Conservation (phyloP, 2,113 vertebrate genomes). For the Pelusios castaneus region DNA sequence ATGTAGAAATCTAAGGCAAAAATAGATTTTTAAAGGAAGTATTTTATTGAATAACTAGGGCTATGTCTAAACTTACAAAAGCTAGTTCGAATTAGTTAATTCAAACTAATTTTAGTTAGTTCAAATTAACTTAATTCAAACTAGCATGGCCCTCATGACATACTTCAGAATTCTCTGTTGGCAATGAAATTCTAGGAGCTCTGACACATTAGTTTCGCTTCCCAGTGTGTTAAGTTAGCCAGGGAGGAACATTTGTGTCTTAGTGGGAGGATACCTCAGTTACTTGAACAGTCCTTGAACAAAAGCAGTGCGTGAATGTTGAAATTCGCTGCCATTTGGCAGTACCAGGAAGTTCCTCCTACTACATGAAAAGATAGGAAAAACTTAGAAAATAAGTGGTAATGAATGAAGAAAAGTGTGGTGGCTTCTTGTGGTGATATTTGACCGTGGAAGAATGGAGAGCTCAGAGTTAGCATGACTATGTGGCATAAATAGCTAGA, state of each 20-base stretch:
- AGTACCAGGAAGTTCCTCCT: not conserved
- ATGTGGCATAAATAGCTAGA: not conserved
- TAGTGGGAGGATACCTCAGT: not conserved
- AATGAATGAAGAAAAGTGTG: not conserved
- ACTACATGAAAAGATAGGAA: not conserved
- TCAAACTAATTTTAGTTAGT: too few species aligned
- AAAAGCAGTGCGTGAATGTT: not conserved
- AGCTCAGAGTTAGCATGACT: not conserved
- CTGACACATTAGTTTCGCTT: not conserved
- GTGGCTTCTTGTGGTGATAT: not conserved
- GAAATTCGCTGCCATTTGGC: not conserved
- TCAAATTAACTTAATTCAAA: too few species aligned
- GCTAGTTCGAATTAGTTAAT: too few species aligned
- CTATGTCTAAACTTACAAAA: too few species aligned
- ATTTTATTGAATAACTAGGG: not conserved
- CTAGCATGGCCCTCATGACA: not conserved
- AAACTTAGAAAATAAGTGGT: not conserved
- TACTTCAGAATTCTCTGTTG: not conserved
- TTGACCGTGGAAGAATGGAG: not conserved
- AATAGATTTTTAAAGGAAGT: not conserved
- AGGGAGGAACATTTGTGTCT: not conserved
- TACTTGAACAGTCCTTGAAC: not conserved
- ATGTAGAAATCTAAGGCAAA: not conserved
- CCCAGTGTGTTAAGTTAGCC: not conserved
- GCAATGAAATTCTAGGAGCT: conserved; percentile 11